Conservation (phyloP, 35 echinoderm and acorn worm genomes). For the Apostichopus parvimensis region DNA sequence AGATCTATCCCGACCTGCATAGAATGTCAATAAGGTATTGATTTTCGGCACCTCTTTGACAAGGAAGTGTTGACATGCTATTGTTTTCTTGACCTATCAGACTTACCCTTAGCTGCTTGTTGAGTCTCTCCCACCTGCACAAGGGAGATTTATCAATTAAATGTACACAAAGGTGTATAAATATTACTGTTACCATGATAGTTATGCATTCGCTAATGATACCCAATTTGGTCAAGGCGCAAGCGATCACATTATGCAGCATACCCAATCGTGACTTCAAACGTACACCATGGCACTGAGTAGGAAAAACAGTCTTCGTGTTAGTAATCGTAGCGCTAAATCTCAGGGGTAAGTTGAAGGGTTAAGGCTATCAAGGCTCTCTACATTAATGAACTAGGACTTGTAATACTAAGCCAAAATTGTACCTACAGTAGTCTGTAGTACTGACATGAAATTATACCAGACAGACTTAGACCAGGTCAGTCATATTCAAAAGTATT, state of each 20-base stretch:
- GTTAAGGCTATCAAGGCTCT: too few species aligned
- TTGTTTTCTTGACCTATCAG: not conserved
- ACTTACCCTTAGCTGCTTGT: not conserved
- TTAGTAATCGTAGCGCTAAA: not conserved
- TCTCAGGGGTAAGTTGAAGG: not conserved
- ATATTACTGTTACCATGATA: not conserved
- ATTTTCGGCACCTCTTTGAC: slow-evolving; percentile 5
- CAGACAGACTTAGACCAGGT: too few species aligned
- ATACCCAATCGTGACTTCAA: not conserved
- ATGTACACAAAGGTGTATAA: not conserved
- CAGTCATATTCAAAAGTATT: too few species aligned
- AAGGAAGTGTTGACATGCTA: not conserved
- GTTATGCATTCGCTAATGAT: not conserved
- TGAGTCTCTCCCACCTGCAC: not conserved
- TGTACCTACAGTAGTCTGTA: too few species aligned
- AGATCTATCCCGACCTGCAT: not conserved
- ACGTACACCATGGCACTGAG: not conserved
- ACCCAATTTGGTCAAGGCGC: not conserved
- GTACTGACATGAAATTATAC: too few species aligned
- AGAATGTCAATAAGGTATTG: slow-evolving; percentile 15
- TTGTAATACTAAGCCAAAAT: too few species aligned
- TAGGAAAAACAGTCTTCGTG: not conserved
- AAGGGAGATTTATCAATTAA: not conserved
- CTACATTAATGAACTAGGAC: too few species aligned
- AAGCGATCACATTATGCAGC: not conserved